A percentile compares a stretch with the other conserved stretches of the same genome.
These are phyloP conservation scores for Notothenia coriiceps DNA, from an alignment of 2,113 vertebrate genomes.

Conservation along the genomic window DNA sequence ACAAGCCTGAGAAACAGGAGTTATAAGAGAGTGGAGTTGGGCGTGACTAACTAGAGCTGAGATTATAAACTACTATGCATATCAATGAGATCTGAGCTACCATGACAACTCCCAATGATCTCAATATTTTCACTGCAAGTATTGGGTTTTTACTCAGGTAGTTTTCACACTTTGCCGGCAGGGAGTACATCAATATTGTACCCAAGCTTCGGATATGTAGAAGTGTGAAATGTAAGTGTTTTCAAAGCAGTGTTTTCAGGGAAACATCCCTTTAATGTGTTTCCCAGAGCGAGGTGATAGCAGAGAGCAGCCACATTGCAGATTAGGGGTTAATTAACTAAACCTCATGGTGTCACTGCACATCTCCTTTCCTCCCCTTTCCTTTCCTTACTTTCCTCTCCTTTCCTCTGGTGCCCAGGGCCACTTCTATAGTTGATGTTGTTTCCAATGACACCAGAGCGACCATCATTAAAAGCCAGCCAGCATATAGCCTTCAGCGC, in stretches of 20 bases:
- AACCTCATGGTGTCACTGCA: conserved; percentile 35
- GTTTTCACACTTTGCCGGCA: conserved; percentile 29
- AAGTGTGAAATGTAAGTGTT: conserved; percentile 24
- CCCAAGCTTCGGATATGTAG: background rate
- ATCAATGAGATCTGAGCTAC: conserved; percentile 72
- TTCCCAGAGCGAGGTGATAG: conserved; percentile 42
- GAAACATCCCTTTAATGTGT: conserved; percentile 49
- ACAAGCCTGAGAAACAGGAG: conserved; percentile 27
- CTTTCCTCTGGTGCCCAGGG: conserved; percentile 30
- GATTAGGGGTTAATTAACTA: conserved; percentile 69
- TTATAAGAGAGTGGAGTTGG: conserved; percentile 54
- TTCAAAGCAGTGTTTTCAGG: conserved; percentile 19
- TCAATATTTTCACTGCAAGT: conserved; percentile 50
- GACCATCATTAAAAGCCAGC: conserved; percentile 76
- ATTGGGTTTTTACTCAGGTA: conserved; percentile 32
- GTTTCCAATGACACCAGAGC: conserved; percentile 75
- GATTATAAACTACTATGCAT: conserved; percentile 69
- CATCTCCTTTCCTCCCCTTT: conserved; percentile 25
- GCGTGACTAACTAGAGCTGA: conserved; percentile 70
- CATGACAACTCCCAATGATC: conserved; percentile 63
- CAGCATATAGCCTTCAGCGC: conserved; percentile 62
- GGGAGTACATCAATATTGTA: conserved; percentile 18
- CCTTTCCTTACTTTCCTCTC: conserved; percentile 17
- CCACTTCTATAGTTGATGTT: conserved; percentile 57
- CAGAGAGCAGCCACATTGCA: conserved; percentile 36